Evolutionary conservation across 2,797 vertebrate genomes (phyloP).

Genomic region (Pseudotriccus pelzelni): DNA sequence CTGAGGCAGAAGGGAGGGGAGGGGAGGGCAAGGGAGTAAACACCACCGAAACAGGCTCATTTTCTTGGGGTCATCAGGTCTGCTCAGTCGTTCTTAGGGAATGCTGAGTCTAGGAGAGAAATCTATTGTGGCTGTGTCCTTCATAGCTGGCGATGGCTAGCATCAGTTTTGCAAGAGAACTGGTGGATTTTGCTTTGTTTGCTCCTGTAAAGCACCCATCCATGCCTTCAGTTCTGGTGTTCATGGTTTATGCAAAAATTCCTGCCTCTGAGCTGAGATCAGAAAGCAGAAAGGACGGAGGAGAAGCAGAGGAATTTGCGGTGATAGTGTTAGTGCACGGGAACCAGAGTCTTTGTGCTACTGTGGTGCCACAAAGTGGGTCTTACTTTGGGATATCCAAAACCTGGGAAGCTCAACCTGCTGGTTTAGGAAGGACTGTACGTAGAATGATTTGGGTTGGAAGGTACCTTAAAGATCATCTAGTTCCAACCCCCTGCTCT

Average conservation of each 20-base stretch:
- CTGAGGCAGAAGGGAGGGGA: not conserved
- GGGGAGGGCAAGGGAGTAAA: not conserved
- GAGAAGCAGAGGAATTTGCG: not conserved
- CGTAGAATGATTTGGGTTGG: not conserved
- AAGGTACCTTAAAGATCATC: not conserved
- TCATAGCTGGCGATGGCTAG: not conserved
- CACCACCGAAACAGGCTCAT: not conserved
- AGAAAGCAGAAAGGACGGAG: not conserved
- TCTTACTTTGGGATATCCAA: not conserved
- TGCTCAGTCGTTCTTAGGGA: not conserved
- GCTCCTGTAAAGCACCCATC: not conserved
- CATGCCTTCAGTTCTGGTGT: not conserved
- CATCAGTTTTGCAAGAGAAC: not conserved
- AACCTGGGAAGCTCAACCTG: not conserved
- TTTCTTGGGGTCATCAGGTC: not conserved
- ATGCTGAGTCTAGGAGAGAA: not conserved
- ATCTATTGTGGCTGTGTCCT: not conserved
- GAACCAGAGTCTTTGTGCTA: rapidly evolving
- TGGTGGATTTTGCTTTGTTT: not conserved
- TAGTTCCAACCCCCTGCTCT: not conserved
- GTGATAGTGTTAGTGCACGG: not conserved
- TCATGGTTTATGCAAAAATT: not conserved
- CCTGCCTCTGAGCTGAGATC: not conserved
- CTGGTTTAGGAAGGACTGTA: not conserved
- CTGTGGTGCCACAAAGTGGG: not conserved